A percentile compares a stretch with the other conserved stretches of the same genome.
Conservation (phyloP, 2,888 invertebrate genomes). For the Cosmorhoe ocellata region DNA sequence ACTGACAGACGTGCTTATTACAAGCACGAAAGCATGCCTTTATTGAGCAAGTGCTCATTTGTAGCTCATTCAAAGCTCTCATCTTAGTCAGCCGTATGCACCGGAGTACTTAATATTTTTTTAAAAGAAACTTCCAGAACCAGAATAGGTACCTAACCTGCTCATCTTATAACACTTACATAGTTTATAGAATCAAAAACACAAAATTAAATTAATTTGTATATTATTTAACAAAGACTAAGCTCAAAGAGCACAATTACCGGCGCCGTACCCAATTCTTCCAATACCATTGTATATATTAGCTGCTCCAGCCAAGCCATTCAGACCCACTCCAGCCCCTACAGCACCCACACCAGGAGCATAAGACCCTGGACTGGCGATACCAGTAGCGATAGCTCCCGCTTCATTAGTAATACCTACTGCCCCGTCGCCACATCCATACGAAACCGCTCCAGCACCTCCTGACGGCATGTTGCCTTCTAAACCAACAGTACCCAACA, state of each 20-base stretch:
- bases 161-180: too few relatives aligned
- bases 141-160: too few relatives aligned
- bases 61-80: too few relatives aligned
- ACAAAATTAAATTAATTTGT: not conserved
- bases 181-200: not conserved
- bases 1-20: too few relatives aligned
- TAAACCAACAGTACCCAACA: constrained; percentile 32
- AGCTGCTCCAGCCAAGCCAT: constrained; percentile 7
- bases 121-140: too few relatives aligned
- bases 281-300: constrained; percentile 15
- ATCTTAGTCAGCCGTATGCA: too few relatives aligned
- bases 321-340: constrained; percentile 5
- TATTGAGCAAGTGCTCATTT: too few relatives aligned
- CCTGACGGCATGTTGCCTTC: constrained; percentile 30
- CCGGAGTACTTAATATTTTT: too few relatives aligned
- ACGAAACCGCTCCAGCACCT: constrained; percentile 33
- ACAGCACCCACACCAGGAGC: constrained; percentile 8
- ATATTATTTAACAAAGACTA: constrained; percentile 3
- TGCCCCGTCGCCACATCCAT: constrained; percentile 33
- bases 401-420: constrained; percentile 34
- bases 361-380: constrained; percentile 11
- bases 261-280: constrained; percentile 17
- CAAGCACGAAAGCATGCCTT: too few relatives aligned
- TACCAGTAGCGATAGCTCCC: constrained; percentile 27
- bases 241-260: constrained; percentile 18